Evolutionary conservation across 2,797 vertebrate genomes (phyloP).

Genomic region (Strix occidentalis): DNA sequence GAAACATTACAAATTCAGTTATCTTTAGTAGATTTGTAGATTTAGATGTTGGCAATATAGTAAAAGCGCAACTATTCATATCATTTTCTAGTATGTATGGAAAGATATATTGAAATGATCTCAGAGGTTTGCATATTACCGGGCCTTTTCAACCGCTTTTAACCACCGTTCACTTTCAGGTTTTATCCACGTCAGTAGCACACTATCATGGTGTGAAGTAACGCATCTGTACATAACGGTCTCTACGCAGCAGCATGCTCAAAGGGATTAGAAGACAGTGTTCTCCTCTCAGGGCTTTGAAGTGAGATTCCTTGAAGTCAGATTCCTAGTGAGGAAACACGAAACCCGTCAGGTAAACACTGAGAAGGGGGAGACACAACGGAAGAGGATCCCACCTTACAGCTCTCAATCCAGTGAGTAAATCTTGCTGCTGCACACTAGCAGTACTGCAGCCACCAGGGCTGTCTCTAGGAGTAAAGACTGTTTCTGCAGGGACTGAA

Average conservation of each 20-base stretch:
- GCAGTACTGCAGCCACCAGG: background rate
- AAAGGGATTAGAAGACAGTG: background rate
- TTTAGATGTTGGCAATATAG: background rate
- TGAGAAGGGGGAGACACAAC: background rate
- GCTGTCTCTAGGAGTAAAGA: background rate
- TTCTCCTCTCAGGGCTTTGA: background rate
- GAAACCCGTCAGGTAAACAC: background rate
- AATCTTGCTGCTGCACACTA: background rate
- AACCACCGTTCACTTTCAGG: background rate
- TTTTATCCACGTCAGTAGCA: background rate
- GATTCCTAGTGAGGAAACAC: background rate
- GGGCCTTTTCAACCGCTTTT: background rate
- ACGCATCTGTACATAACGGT: background rate
- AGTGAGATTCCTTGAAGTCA: background rate
- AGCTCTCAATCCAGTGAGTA: background rate
- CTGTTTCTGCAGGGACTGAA: background rate
- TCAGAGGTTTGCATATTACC: background rate
- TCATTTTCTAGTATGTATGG: background rate
- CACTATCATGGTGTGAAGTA: background rate
- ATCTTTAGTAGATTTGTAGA: background rate
- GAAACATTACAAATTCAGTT: background rate
- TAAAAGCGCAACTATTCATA: background rate
- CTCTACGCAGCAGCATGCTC: background rate
- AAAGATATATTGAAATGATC: background rate
- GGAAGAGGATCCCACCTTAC: background rate